Base-by-base conservation (phyloP, 1,140 invertebrate species). In the Atta texana region DNA sequence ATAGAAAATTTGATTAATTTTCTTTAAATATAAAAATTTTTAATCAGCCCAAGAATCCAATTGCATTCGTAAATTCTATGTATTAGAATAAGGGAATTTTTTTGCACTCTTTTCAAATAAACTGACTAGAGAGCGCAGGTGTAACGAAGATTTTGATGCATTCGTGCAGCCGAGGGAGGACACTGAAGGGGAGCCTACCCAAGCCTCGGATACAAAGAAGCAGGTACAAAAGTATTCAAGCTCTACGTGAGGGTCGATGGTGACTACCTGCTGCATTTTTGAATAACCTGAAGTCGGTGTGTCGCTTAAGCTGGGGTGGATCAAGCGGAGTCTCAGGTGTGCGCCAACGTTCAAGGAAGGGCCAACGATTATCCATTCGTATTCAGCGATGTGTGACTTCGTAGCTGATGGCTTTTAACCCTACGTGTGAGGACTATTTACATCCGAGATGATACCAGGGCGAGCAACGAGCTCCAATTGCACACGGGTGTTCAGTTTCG, bases 361-460 rank as follows among this genome's bases (percentile, higher is more conserved):
- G 39, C 21, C 34, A 69, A 69, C 21, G 76, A 82, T 86, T 63
- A 12, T 72, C 49, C 61, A 72, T 77, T 76, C 88, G 49, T 81
- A 85, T 72, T 87, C 59, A 77, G 51, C 53, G 72, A 88, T 74
- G 55, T 87, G 78, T 90, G 81, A 90, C 80, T 63, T 55, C 14
- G 49, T 28, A 84, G 53, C 12, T 10, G 55, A 12, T 28, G 75
- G 39, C 44, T 44, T 85, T 71, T 63, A 64, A 61, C 18, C 57
- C 51, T 5, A 12, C 49, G 18, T 16, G 39, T 44, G 31, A 64
- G n/a, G 18, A 78, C 24, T 75, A 89, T 81, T 86, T 86, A 86
- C 84, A 86, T 81, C 44, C 63, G 28, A 89, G 84, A 89, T 39
- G 84, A 89, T 86, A 76, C 55, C 49, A 57, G n/a, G 5, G 87